phyloP scores from a whole-genome alignment of 1,140 invertebrate species.

The Drosophila trapezifrons region DNA sequence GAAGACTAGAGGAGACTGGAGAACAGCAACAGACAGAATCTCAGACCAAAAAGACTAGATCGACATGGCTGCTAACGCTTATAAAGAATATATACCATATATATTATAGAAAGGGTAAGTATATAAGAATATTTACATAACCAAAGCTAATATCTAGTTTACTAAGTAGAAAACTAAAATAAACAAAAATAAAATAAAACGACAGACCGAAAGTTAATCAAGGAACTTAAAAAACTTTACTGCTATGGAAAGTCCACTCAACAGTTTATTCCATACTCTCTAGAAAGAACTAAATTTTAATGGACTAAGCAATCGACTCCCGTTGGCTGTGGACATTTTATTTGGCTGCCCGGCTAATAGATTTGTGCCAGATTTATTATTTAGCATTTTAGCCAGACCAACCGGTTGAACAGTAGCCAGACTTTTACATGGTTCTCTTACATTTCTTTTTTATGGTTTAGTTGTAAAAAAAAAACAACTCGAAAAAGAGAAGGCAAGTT shows the following conservation, averaged over 20 bases:
- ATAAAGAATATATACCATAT: too few species aligned
- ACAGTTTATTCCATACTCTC: constrained; percentile 10
- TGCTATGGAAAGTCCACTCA: constrained; percentile 5
- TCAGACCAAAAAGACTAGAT: too few species aligned
- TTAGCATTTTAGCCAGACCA: constrained; percentile 18
- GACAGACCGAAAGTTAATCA: not conserved
- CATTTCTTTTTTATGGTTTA: constrained; percentile 26
- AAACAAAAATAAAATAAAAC: too few species aligned
- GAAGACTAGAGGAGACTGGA: too few species aligned
- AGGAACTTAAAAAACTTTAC: not conserved
- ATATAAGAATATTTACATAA: not conserved
- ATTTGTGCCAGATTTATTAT: constrained; percentile 42
- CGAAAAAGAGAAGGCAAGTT: constrained; percentile 32
- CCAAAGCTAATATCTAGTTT: not conserved
- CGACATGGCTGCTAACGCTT: too few species aligned
- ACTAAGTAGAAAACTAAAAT: too few species aligned
- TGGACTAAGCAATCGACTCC: not conserved
- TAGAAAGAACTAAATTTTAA: constrained; percentile 1
- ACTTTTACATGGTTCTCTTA: constrained; percentile 36
- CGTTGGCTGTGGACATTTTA: constrained; percentile 24
- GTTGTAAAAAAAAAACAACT: constrained; percentile 32
- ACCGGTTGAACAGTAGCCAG: constrained; percentile 47
- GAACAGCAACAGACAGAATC: too few species aligned
- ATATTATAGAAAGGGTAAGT: too few species aligned
- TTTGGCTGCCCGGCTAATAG: constrained; percentile 26